Evolutionary conservation across 2,113 vertebrate genomes (phyloP), one percentile per base, ranked within the genome.

Genomic region (Syngnathus floridae): DNA sequence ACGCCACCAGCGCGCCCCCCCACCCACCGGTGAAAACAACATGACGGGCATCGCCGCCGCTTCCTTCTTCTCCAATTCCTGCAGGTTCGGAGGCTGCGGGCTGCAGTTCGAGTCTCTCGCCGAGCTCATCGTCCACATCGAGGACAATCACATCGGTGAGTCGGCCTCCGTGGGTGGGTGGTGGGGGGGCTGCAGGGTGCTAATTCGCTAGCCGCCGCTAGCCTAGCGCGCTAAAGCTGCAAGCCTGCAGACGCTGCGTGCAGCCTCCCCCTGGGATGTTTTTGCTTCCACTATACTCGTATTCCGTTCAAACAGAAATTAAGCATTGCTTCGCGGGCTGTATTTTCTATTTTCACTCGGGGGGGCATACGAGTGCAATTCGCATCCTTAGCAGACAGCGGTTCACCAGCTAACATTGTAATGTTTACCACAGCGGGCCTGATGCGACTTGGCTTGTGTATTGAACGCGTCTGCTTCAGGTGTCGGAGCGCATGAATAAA

Each of bases 41-140:
- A 97, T 95, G 94, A 96, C 94, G 90, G 93, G 94, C 92, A 95
- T 96, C 92, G 95, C 95, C 87, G 94, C 95, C 80, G 94, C 94
- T 88, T 97, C 94, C 89, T 96, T 97, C 91, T 97, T 97, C 91
- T 97, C 95, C 81, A 97, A 97, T 86, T 91, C 92, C 87, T 97
- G 95, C 93, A 92, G 93, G 77, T 97, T 97, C 88, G 94, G 94
- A 81, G 93, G 94, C 88, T 97, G 95, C 91, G 94, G 95, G 70
- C 94, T 94, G 61, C 94, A 95, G 89, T 95, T 97, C 87, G 92
- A 94, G 77, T 92, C 91, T 79, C 90, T 97, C 88, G 90, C 92
- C 78, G 95, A 96, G 90, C 94, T 97, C 79, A 97, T 97, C 89
- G 94, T 95, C 85, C 94, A 97, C 91, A 97, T 97, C 87, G 94